These are phyloP conservation scores for Thomomys bottae DNA, from an alignment of 2,113 vertebrate species.

Conservation along the genomic window DNA sequence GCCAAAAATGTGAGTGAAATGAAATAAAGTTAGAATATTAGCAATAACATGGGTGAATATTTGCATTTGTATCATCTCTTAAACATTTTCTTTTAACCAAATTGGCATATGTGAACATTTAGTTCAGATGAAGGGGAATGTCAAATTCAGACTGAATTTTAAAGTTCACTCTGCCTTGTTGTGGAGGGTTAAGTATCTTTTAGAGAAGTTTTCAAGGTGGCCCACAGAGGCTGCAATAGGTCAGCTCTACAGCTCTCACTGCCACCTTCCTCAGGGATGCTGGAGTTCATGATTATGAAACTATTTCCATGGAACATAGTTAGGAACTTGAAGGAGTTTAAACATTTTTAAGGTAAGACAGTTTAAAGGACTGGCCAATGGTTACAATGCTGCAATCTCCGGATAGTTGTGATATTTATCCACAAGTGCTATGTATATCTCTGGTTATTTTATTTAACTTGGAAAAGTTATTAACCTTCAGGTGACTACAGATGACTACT, in stretches of 20 bases:
- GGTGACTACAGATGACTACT: constrained; percentile 5
- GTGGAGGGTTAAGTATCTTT: neutral
- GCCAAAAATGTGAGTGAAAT: constrained; percentile 1
- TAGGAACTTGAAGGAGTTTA: neutral
- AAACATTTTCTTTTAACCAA: constrained; percentile 35
- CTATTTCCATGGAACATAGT: neutral
- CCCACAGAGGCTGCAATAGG: neutral
- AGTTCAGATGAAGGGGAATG: neutral
- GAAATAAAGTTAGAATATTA: constrained; percentile 46
- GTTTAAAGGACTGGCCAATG: neutral
- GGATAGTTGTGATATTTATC: constrained; percentile 37
- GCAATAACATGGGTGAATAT: constrained; percentile 36
- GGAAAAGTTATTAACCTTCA: constrained; percentile 51
- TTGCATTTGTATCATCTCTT: constrained; percentile 3
- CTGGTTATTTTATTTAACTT: constrained; percentile 50
- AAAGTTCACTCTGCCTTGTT: neutral
- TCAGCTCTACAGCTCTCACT: neutral
- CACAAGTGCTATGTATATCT: neutral
- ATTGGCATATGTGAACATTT: constrained; percentile 1
- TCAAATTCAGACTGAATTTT: constrained; percentile 39
- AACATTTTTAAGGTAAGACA: neutral
- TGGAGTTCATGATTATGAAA: neutral
- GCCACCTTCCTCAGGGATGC: neutral
- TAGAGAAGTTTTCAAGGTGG: neutral
- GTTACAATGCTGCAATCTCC: neutral